These are phyloP conservation scores for Hydrozoanthus tunicans DNA, from an alignment of 64 coral and sea anemone species.

Conservation along the genomic window DNA sequence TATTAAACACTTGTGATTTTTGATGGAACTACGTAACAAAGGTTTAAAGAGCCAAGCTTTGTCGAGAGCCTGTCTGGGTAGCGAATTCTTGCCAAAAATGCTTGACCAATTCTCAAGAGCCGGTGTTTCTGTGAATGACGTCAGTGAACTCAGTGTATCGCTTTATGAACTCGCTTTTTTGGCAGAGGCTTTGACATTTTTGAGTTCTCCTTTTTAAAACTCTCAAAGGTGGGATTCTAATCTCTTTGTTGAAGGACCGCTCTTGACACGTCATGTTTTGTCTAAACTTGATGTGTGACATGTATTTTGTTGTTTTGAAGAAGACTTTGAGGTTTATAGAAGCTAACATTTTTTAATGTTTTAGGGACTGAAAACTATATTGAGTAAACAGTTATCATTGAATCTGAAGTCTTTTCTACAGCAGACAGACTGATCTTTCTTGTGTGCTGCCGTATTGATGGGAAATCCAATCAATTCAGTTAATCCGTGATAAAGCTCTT, in stretches of 20 bases:
- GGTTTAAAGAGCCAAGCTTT: neutral
- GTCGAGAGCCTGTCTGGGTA: neutral
- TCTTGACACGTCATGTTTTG: neutral
- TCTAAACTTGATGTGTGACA: neutral
- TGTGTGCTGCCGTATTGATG: neutral
- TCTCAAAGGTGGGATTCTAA: neutral
- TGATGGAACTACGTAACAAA: neutral
- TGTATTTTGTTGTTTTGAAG: neutral
- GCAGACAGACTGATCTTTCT: constrained; percentile 12
- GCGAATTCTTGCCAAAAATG: neutral
- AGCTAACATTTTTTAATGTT: constrained; percentile 22
- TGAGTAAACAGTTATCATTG: constrained; percentile 16
- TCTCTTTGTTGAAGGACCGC: neutral
- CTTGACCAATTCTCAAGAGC: neutral
- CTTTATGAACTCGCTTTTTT: neutral
- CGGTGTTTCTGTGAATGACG: constrained; percentile 10
- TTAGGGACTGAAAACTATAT: constrained; percentile 24
- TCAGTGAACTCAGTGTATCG: neutral
- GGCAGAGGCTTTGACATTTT: neutral
- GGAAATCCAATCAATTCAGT: constrained; percentile 6
- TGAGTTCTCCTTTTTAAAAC: neutral
- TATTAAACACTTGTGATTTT: neutral
- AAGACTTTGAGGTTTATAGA: neutral
- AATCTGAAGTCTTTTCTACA: neutral
- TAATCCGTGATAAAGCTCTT: neutral